Base-by-base conservation (phyloP, 2,797 vertebrate species). In the Heliangelus exortis region DNA sequence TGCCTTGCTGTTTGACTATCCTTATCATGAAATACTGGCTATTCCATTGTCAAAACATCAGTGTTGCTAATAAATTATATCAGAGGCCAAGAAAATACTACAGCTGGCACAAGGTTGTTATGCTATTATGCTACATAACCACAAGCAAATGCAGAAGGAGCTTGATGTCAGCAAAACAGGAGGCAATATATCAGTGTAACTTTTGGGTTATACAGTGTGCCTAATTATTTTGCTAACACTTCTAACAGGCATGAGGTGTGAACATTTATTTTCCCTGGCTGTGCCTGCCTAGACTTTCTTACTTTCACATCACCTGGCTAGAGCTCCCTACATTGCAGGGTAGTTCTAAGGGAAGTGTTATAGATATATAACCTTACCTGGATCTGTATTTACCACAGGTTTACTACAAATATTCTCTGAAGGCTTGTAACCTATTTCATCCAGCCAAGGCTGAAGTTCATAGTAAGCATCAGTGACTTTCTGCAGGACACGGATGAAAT, bases 371-470 rank as follows among this genome's bases (percentile, higher is more conserved):
- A 53, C 41, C 97, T 92, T 97, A 99, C 99, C 99, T 93, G 99
- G 98, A 92, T 99, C 99, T 12, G 98, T 99, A 97, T 99, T 99
- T 28, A 98, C 95, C 65, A 99, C 98, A 22, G 78, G 88, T 91
- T 98, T 98, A 84, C 89, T 94, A 45, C 71, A 86, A 28, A 98
- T 93, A 17, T 85, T 93, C 39, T 96, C 91, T 21, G 98, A 98
- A n/a, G 99, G 98, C 36, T 79, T 15, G 54, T 98, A 99, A 87
- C 96, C 75, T 68, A 99, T 98, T 62, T 98, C 97, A 39, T 96
- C 89, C 75, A 99, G 95, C 99, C 99, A 99, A 4, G 98, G 98
- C 83, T 97, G 98, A 55, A 99, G 98, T 93, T 99, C 98, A 81
- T 99, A 97, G 77, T 98, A 99, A 2, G 99, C 98, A 7, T 99